Evolutionary conservation across 2,113 vertebrate genomes (phyloP).

Genomic region (Catagonus wagneri): DNA sequence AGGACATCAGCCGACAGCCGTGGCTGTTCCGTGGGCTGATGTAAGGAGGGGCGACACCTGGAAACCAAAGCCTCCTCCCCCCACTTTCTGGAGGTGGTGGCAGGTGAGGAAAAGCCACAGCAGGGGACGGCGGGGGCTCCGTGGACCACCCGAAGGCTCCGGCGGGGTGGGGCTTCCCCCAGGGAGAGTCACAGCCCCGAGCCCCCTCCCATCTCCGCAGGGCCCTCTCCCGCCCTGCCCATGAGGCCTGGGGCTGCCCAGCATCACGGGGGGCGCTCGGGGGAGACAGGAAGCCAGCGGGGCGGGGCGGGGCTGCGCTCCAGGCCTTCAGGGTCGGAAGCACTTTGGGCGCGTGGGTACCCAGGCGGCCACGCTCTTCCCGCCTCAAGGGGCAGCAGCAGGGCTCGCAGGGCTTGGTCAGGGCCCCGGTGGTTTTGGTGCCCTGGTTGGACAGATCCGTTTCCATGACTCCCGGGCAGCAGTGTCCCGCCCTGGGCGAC

Average conservation of each 20-base stretch:
- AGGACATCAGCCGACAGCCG: fast-evolving
- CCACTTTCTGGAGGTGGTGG: fast-evolving
- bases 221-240: not conserved
- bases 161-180: not conserved
- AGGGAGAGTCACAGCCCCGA: not conserved
- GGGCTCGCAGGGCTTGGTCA: not conserved
- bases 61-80: not conserved
- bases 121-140: fast-evolving
- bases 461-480: not conserved
- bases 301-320: fast-evolving
- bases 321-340: too few species aligned
- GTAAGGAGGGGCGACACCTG: not conserved
- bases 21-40: not conserved
- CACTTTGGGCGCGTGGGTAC: not conserved
- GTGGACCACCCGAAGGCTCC: not conserved
- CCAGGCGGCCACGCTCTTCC: not conserved
- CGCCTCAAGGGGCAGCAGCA: fast-evolving
- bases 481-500: too few species aligned
- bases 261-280: not conserved
- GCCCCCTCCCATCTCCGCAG: not conserved
- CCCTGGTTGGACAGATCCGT: fast-evolving
- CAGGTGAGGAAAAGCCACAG: not conserved
- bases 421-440: fast-evolving
- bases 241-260: not conserved
- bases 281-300: not conserved